Base-by-base conservation (phyloP, 2,888 invertebrate genomes). In the Altica lythri region DNA sequence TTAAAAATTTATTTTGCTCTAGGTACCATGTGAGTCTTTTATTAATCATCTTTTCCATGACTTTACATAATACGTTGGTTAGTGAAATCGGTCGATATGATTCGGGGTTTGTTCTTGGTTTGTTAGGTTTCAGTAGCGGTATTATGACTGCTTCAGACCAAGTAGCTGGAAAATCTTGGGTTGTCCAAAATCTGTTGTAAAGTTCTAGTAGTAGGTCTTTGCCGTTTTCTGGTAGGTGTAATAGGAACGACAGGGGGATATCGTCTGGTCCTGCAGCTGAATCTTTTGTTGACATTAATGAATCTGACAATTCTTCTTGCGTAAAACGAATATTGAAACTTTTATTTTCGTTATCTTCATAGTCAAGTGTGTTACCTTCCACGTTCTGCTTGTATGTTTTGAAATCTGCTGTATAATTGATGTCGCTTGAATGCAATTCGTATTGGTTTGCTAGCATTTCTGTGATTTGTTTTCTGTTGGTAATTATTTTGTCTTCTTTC, bases 21-120 rank as follows among this genome's bases (percentile, higher is more conserved):
- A 38, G 22, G 17, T 37, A 25, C 47, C 47, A 47, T 12, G 17
- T 19, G 19, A 22, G 13, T 42, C 42, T 19, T 19, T 22, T 42
- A 25, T 25, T 42, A 2, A 25, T 22, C 19, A 42, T 42, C 38
- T 29, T 42, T 51, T 55, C 55, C 8, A 55, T 29, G n/a, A 51
- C 10, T 25, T 55, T 55, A 3, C 43, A 40, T 17, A 13, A 40
- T n/a, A 40, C 40, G 17, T 38, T 27, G 1, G 18, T 53, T 9
- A 53, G 22, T 22, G 32, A 43, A 10, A 52, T 52, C 10, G 45
- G 45, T 27, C 45, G 9, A 16, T 52, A 45, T 12, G 22, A 40
- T 19, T 22, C 40, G 3, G 19, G 19, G 6, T 42, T 14, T 22
- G 42, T 25, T 13, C 25, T 42, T 18, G 2, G 16, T 32, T 42